These are phyloP conservation scores for Volucella inanis DNA, from an alignment of 2,888 invertebrate species.

Conservation along the genomic window DNA sequence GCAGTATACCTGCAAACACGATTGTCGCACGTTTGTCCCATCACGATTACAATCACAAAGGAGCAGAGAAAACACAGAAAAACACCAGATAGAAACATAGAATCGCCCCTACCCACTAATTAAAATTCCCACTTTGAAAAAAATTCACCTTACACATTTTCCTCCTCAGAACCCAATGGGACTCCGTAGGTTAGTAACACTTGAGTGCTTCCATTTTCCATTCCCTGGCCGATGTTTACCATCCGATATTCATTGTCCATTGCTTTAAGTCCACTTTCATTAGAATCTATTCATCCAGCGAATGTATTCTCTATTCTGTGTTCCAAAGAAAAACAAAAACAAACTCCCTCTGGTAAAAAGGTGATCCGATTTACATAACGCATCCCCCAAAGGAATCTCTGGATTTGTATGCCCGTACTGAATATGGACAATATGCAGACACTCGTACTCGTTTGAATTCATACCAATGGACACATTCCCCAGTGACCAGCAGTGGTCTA, in stretches of 20 bases:
- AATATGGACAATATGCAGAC: background rate
- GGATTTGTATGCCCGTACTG: background rate
- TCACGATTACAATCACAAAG: slow-evolving; percentile 6
- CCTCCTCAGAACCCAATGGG: background rate
- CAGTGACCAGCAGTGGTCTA: background rate
- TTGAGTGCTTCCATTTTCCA: background rate
- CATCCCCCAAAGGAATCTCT: slow-evolving; percentile 13
- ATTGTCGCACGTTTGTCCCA: slow-evolving; percentile 8
- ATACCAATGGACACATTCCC: background rate
- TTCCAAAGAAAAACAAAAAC: background rate
- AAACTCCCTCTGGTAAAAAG: background rate
- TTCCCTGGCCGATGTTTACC: slow-evolving; percentile 4
- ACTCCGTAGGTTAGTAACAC: slow-evolving; percentile 15
- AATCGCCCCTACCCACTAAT: slow-evolving; percentile 9
- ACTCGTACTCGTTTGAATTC: no score
- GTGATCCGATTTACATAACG: slow-evolving; percentile 34
- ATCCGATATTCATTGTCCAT: slow-evolving; percentile 5
- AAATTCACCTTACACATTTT: slow-evolving; percentile 1
- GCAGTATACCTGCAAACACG: background rate
- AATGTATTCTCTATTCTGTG: background rate
- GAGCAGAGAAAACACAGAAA: background rate
- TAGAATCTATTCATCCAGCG: no score
- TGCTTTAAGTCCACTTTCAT: background rate
- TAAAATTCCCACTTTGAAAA: slow-evolving; percentile 23
- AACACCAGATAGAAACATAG: no score